Evolutionary conservation across 1,140 invertebrate genomes (phyloP).

Genomic region (Bombus superbus): DNA sequence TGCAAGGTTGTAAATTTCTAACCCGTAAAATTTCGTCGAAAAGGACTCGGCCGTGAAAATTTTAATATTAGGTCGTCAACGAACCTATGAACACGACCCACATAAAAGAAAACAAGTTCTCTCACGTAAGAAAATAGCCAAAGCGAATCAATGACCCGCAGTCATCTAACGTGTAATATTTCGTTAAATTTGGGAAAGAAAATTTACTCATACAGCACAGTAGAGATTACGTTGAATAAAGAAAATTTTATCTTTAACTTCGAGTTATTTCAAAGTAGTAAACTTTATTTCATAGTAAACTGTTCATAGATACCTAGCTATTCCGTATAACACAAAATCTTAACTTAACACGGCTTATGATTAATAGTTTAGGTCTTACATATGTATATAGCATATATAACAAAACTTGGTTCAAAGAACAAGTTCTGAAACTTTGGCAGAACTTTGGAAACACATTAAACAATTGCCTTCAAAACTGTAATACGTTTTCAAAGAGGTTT

Average conservation of each 20-base stretch:
- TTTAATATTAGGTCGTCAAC: no score
- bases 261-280: background rate
- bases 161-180: no score
- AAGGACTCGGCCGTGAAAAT: no score
- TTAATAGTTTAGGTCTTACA: slow-evolving; percentile 2
- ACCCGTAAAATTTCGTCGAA: no score
- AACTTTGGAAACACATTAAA: background rate
- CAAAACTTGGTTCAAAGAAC: background rate
- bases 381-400: background rate
- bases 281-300: background rate
- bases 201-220: no score
- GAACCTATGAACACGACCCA: no score
- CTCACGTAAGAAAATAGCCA: no score
- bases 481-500: background rate
- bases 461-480: background rate
- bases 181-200: no score
- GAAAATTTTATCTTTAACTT: background rate
- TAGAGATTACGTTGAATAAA: background rate
- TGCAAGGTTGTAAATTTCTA: no score
- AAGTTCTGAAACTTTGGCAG: background rate
- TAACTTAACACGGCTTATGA: background rate
- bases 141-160: no score
- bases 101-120: no score
- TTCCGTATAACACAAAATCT: background rate
- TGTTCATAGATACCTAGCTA: background rate